Conservation (phyloP, 2,113 vertebrate genomes). For the Raja brachyura region DNA sequence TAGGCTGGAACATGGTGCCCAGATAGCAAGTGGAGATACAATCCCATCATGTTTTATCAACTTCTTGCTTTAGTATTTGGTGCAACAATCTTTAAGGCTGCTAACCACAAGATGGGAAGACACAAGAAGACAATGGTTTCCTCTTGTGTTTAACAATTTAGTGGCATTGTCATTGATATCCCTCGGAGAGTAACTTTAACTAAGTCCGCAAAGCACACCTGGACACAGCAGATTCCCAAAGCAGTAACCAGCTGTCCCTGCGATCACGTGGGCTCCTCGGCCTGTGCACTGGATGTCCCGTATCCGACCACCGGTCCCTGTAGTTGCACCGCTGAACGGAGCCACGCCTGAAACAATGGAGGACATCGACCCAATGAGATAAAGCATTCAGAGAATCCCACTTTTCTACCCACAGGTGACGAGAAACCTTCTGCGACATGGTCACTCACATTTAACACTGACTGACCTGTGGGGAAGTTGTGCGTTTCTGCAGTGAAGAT, state of each 20-base stretch:
- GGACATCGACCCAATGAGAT: too few relatives aligned
- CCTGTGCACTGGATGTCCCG: conserved; percentile 81
- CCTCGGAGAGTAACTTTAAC: not conserved
- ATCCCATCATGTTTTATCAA: too few relatives aligned
- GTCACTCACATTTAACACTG: conserved; percentile 7
- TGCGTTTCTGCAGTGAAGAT: conserved; percentile 92
- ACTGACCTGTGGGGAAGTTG: conserved; percentile 84
- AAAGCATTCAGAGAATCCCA: not conserved
- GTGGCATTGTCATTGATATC: too few relatives aligned
- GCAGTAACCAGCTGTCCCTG: conserved; percentile 84
- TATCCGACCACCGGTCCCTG: conserved; percentile 81
- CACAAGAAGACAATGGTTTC: too few relatives aligned
- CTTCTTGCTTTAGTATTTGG: too few relatives aligned
- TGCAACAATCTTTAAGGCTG: too few relatives aligned
- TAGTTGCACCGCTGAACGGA: conserved; percentile 83
- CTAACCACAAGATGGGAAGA: too few relatives aligned
- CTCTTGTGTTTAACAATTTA: too few relatives aligned
- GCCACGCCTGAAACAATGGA: conserved; percentile 61
- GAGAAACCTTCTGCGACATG: too few relatives aligned
- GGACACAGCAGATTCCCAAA: conserved; percentile 82
- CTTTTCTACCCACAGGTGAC: too few relatives aligned
- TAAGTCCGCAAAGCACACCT: conserved; percentile 53
- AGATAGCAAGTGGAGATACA: too few relatives aligned
- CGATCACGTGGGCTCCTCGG: conserved; percentile 76
- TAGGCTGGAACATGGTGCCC: too few relatives aligned